Conservation (phyloP, 2,797 vertebrate species). For the Phalanger gymnotis region DNA sequence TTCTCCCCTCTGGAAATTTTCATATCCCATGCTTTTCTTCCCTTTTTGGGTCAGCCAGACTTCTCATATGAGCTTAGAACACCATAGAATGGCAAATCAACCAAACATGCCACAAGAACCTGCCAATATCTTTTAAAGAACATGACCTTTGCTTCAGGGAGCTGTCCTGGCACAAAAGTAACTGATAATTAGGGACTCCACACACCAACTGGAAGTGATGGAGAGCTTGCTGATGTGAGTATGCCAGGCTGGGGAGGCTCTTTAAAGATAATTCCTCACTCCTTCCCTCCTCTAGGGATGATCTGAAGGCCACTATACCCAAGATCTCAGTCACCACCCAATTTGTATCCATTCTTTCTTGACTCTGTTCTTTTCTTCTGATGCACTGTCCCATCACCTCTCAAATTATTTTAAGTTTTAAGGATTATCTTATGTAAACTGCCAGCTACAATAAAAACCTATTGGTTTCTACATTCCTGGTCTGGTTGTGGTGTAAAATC, state of each 20-base stretch:
- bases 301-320: neutral
- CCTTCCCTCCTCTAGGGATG: neutral
- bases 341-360: neutral
- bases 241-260: neutral
- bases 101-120: neutral
- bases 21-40: neutral
- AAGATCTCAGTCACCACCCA: neutral
- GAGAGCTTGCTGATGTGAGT: neutral
- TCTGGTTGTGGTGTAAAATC: neutral
- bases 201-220: neutral
- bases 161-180: neutral
- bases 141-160: neutral
- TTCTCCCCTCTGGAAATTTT: neutral
- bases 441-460: neutral
- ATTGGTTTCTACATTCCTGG: neutral
- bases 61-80: neutral
- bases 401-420: neutral
- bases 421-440: neutral
- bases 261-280: neutral
- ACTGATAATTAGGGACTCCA: neutral
- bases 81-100: neutral
- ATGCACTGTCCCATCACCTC: neutral
- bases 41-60: neutral
- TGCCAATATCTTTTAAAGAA: neutral
- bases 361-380: neutral